These are phyloP conservation scores for Eueides isabella DNA, from an alignment of 1,140 invertebrate genomes.

Conservation along the genomic window DNA sequence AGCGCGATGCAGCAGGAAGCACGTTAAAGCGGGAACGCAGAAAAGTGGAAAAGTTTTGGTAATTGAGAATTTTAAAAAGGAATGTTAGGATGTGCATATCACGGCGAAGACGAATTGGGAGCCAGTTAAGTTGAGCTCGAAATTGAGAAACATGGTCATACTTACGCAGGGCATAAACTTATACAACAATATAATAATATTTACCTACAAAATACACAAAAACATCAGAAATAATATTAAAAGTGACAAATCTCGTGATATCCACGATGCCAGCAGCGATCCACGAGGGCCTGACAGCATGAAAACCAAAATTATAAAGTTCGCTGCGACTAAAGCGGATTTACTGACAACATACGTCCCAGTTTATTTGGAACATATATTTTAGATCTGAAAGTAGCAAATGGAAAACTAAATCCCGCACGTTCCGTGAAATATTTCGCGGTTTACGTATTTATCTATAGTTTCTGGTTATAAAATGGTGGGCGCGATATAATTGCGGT, in stretches of 20 bases:
- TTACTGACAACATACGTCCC: conserved; percentile 29
- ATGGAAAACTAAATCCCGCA: conserved; percentile 24
- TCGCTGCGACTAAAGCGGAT: conserved; percentile 23
- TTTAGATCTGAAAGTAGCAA: conserved; percentile 24
- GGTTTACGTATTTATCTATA: conserved; percentile 24
- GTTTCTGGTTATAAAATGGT: conserved; percentile 15
- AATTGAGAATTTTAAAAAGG: no score
- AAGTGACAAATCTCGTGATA: not conserved
- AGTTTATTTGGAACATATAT: conserved; percentile 27
- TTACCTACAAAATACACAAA: no score
- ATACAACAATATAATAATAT: no score
- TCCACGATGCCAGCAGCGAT: not conserved
- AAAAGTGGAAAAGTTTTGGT: no score
- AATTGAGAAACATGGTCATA: no score
- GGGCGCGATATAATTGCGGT: conserved; percentile 13
- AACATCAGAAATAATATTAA: not conserved
- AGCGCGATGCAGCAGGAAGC: no score
- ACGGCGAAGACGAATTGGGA: no score
- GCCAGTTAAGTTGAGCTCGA: no score
- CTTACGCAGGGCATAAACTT: no score
- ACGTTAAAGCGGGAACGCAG: no score
- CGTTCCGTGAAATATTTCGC: conserved; percentile 24
- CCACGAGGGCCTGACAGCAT: not conserved
- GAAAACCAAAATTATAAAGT: conserved; percentile 29
- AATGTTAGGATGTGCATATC: no score